phyloP scores from a whole-genome alignment of 2,888 invertebrate species.

The Bimastos eiseni region DNA sequence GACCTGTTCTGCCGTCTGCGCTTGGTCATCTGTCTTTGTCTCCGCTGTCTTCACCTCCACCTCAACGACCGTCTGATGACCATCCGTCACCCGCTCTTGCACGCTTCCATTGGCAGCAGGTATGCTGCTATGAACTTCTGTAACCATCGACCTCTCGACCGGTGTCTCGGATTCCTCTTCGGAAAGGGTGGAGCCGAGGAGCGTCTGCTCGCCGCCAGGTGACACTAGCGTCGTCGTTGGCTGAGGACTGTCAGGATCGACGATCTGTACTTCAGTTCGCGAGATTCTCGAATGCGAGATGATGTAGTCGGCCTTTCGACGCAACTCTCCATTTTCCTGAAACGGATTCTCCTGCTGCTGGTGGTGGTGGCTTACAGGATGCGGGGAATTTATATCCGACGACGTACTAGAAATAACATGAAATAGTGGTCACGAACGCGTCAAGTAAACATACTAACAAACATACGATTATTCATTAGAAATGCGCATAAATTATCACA shows the following conservation, averaged over 20 bases:
- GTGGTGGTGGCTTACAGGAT: background rate
- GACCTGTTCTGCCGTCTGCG: constrained; percentile 3
- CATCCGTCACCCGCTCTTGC: background rate
- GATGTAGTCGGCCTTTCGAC: constrained; percentile 22
- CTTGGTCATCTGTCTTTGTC: background rate
- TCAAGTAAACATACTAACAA: too few relatives aligned
- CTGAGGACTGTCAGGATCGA: constrained; percentile 8
- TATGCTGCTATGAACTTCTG: background rate
- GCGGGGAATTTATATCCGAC: background rate
- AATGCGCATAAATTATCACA: background rate
- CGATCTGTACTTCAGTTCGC: constrained; percentile 9
- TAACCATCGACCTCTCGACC: background rate
- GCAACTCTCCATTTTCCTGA: background rate
- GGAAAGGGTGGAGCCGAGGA: background rate
- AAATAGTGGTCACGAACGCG: background rate
- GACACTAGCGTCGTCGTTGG: background rate
- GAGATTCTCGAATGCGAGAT: constrained; percentile 25
- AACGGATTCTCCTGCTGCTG: constrained; percentile 22
- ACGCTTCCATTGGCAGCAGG: background rate
- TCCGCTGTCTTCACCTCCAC: background rate
- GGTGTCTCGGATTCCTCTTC: background rate
- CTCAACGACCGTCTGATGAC: background rate
- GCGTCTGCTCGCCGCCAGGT: background rate
- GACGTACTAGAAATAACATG: background rate
- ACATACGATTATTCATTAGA: too few relatives aligned